A percentile compares a stretch with the other conserved stretches of the same genome.
Conservation (phyloP, 2,113 vertebrate genomes). For the Corythaeola cristata region DNA sequence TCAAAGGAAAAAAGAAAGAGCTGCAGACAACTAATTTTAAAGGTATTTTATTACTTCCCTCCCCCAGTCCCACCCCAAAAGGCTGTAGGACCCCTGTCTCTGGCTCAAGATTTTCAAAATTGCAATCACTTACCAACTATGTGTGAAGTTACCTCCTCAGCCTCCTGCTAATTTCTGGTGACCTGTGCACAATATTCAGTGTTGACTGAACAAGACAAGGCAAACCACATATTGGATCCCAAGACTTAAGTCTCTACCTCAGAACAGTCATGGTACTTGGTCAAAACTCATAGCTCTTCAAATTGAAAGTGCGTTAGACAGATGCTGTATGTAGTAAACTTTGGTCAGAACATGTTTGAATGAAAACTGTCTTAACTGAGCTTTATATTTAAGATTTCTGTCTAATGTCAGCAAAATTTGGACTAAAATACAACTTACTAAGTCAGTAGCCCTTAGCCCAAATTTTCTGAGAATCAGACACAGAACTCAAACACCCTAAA, state of each 20-base stretch:
- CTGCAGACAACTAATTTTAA: constrained; percentile 41
- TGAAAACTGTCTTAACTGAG: background rate
- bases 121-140: background rate
- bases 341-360: background rate
- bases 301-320: background rate
- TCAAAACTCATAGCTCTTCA: background rate
- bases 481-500: background rate
- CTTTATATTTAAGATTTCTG: background rate
- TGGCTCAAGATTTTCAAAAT: background rate
- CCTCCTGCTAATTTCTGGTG: background rate
- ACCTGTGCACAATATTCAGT: background rate
- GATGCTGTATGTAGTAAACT: background rate
- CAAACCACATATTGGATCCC: background rate
- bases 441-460: background rate
- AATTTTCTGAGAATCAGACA: background rate
- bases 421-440: background rate
- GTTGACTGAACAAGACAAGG: background rate
- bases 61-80: background rate
- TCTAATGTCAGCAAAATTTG: background rate
- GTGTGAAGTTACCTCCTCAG: background rate
- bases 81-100: background rate
- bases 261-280: background rate
- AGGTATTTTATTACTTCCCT: constrained; percentile 6
- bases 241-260: background rate
- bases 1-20: background rate